Evolutionary conservation across 2,113 vertebrate genomes (phyloP), one percentile per base, ranked within the genome.

Genomic region (Cyprinodon brontotheroides): DNA sequence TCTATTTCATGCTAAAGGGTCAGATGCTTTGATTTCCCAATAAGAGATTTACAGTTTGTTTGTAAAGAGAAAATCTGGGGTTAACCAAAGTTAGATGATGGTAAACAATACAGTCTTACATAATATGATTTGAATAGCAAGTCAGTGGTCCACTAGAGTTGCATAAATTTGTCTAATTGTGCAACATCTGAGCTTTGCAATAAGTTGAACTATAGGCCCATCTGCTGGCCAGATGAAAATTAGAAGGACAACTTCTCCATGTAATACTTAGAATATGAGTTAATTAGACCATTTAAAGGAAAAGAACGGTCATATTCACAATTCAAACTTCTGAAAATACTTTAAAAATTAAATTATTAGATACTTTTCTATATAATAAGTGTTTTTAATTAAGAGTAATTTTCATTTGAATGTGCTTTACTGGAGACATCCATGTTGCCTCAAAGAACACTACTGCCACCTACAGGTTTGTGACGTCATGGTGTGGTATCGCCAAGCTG

Each of bases 171-270:
- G 43, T 62, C 61, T 53, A 15, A 11, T 67, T 79, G 75, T 76
- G 72, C 48, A 79, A 70, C 48, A 2, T 77, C 65, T 79, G 81
- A 83, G 73, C 72, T 73, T 79, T 70, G 77, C 4, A 43, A 73
- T 79, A 61, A 3, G 14, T 53, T 53, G 4, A 50, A 53, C 15
- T 53, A 53, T 20, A 53, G 4, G 5, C 5, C 48, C 48, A 53
- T 53, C 48, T 53, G 48, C 48, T 53, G 48, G 48, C 15, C 48
- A 53, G 48, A 4, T 53, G 48, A 15, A 53, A 53, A 53, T 53
- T 53, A 6, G 48, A 53, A 29, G 29, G 29, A 29, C 29, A 29
- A 29, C 29, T 29, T 29, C 29, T 29, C 29, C 29, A 29, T 29
- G 29, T 29, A 29, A 29, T 29, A 29, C 29, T 29, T 29, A 29